A percentile compares a stretch with the other conserved stretches of the same genome.
phyloP scores from a whole-genome alignment of 2,797 vertebrate species.

The Otus scops region DNA sequence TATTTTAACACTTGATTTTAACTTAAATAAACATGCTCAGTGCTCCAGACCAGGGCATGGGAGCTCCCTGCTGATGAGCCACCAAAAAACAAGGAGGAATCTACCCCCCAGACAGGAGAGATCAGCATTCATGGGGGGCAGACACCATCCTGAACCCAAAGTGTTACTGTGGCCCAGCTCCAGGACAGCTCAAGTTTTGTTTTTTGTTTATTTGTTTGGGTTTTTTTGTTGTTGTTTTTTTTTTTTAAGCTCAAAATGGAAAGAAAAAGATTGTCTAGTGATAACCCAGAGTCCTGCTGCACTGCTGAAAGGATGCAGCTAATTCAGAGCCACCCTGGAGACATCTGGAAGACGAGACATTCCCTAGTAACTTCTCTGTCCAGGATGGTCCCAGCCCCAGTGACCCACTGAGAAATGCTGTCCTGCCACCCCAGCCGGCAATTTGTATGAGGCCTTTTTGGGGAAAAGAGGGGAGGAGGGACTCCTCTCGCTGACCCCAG shows the following conservation, averaged over 20 bases:
- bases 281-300: not conserved
- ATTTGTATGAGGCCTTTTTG: slow-evolving; percentile 24
- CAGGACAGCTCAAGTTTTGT: not conserved
- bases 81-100: not conserved
- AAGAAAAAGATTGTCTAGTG: not conserved
- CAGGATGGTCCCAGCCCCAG: not conserved
- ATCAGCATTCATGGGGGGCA: not conserved
- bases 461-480: slow-evolving; percentile 18
- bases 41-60: not conserved
- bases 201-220: not conserved
- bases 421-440: not conserved
- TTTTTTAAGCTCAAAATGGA: not conserved
- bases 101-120: not conserved
- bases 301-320: not conserved
- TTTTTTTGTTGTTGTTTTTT: no score
- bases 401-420: not conserved
- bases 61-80: not conserved
- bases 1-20: slow-evolving; percentile 41
- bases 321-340: not conserved
- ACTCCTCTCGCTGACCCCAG: slow-evolving; percentile 80
- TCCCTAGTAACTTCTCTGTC: not conserved
- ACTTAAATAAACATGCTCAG: not conserved
- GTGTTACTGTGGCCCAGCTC: not conserved
- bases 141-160: not conserved
- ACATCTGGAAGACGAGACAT: not conserved